Base-by-base conservation (phyloP, 2,888 invertebrate genomes). In the Parapristionchus giblindavisi region DNA sequence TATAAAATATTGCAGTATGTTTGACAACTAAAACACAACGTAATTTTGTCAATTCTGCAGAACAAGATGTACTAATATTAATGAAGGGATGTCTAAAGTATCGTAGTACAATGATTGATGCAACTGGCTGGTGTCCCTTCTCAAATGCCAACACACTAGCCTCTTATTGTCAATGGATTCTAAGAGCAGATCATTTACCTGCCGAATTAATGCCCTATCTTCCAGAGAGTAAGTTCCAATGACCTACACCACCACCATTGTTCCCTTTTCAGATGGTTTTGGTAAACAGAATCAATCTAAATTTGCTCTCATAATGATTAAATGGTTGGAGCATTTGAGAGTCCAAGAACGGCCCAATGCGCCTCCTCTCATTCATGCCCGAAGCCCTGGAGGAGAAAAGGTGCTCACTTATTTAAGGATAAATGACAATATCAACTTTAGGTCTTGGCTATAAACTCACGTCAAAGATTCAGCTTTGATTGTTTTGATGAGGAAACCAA, bases 241-340 rank as follows among this genome's bases (percentile, higher is more conserved):
- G 27, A n/a, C n/a, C n/a, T n/a, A n/a, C n/a, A n/a, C n/a, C n/a
- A n/a, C n/a, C n/a, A n/a, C n/a, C n/a, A n/a, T n/a, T n/a, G n/a
- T n/a, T n/a, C n/a, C n/a, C n/a, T 21, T 54, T 54, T 54, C 27
- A 56, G 58, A 34, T 34, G 58, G 58, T 4, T 58, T 34, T n/a
- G 58, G 58, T 6, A 1, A 17, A 21, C 24, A 34, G 17, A 58
- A 58, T 34, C 58, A 58, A 17, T 58, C 58, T 3, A 34, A 3
- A 1, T 14, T 58, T 3, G 58, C 58, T 21, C 58, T 58, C 34
- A 58, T 34, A 34, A 34, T 34, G 6, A 34, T 58, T 1, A 2
- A 14, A 2, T 58, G 58, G 58, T 21, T n/a, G 17, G 58, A 58
- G 58, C 32, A n/a, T 2, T 4, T 21, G 34, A 4, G 6, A 1